Evolutionary conservation across 2,888 invertebrate genomes (phyloP).

Genomic region (Drosophila siamana): DNA sequence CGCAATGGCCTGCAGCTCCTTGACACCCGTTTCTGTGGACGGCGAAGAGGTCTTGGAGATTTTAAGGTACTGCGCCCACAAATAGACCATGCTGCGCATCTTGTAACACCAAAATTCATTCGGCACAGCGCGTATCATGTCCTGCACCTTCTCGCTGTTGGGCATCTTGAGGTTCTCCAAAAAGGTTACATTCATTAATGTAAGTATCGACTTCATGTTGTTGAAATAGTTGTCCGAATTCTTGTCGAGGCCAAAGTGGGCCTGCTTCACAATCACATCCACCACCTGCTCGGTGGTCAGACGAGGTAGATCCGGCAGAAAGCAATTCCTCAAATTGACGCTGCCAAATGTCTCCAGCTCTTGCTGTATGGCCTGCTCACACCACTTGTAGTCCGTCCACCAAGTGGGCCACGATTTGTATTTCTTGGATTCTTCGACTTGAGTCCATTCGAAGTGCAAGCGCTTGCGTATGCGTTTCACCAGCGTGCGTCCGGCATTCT

Average conservation of each 20-base stretch:
- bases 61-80: slow-evolving; percentile 62
- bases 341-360: slow-evolving; percentile 45
- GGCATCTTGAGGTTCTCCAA: slow-evolving; percentile 57
- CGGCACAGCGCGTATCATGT: slow-evolving; percentile 64
- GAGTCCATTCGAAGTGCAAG: slow-evolving; percentile 51
- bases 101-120: slow-evolving; percentile 64
- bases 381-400: slow-evolving; percentile 68
- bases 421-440: slow-evolving; percentile 44
- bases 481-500: slow-evolving; percentile 54
- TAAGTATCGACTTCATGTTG: slow-evolving; percentile 65
- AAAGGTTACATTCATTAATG: slow-evolving; percentile 64
- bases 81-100: slow-evolving; percentile 66
- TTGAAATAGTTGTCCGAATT: slow-evolving; percentile 66
- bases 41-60: slow-evolving; percentile 46
- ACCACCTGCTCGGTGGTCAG: slow-evolving; percentile 62
- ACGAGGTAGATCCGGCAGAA: slow-evolving; percentile 64
- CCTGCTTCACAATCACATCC: slow-evolving; percentile 56
- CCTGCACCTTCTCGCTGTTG: slow-evolving; percentile 53
- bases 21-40: slow-evolving; percentile 42
- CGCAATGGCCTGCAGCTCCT: slow-evolving; percentile 55
- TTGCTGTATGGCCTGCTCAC: slow-evolving; percentile 54
- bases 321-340: slow-evolving; percentile 60
- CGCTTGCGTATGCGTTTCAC: slow-evolving; percentile 61
- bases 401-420: slow-evolving; percentile 60
- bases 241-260: slow-evolving; percentile 57